A percentile compares a stretch with the other conserved stretches of the same genome.
Evolutionary conservation across 37 sponge, comb jelly and placozoan genomes (phyloP).

Genomic region (Cliona cf. orientalis): DNA sequence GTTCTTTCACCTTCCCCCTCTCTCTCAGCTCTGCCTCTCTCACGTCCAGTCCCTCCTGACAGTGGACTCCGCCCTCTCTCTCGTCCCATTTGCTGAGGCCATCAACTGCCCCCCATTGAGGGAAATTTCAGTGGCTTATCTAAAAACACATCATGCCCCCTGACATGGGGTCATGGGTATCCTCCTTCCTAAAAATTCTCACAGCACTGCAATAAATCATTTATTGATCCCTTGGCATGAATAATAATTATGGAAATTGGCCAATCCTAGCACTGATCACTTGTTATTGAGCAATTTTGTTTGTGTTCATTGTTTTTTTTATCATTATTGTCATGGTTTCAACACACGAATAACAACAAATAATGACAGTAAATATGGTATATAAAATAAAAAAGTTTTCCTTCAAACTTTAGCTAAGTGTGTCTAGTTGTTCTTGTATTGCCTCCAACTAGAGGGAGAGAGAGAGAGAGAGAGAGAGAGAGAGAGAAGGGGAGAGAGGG

Average conservation of each 20-base stretch:
- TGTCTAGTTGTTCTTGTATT: no score
- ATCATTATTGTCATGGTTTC: no score
- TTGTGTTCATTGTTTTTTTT: no score
- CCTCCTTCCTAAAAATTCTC: no score
- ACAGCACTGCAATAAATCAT: no score
- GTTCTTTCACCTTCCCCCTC: not conserved
- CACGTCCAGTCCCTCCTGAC: not conserved
- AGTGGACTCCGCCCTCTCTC: not conserved
- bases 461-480: conserved; percentile 54
- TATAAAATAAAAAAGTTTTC: no score
- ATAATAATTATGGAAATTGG: not conserved
- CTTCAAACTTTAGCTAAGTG: no score
- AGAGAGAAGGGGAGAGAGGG: conserved; percentile 42
- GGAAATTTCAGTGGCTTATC: not conserved
- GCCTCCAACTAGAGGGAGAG: conserved; percentile 46
- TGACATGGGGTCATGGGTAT: not conserved
- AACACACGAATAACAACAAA: no score
- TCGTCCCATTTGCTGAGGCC: conserved; percentile 24
- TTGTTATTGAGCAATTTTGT: no score
- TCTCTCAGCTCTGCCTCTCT: not conserved
- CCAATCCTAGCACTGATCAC: no score
- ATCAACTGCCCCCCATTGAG: conserved; percentile 6
- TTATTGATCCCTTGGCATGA: not conserved
- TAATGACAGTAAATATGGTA: no score
- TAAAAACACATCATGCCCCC: not conserved